Conservation (phyloP, 2,797 vertebrate species). For the Steatocranus sp. region DNA sequence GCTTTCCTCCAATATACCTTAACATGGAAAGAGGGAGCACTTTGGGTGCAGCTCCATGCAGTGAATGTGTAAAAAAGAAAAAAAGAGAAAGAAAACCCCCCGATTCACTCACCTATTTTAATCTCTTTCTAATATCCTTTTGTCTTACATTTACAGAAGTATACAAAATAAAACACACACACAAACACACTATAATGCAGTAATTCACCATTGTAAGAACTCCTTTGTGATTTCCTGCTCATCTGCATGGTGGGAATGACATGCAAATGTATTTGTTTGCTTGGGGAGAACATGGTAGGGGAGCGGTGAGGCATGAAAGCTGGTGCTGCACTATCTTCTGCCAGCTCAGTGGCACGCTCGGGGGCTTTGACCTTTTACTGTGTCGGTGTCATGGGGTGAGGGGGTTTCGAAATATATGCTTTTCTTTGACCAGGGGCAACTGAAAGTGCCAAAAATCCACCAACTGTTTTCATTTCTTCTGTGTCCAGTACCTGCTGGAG, state of each 20-base stretch:
- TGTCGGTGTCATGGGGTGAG: constrained; percentile 32
- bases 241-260: constrained; percentile 42
- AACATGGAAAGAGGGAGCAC: constrained; percentile 50
- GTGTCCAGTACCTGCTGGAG: not conserved
- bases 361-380: constrained; percentile 63
- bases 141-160: not conserved
- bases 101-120: constrained; percentile 28
- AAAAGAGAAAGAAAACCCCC: not conserved
- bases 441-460: not conserved
- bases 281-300: constrained; percentile 28
- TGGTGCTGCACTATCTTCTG: constrained; percentile 27
- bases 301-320: constrained; percentile 55
- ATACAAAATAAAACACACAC: not conserved
- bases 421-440: not conserved
- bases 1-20: constrained; percentile 49
- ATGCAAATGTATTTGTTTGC: constrained; percentile 65
- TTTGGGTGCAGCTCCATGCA: constrained; percentile 24
- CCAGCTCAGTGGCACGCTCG: constrained; percentile 23
- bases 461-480: constrained; percentile 9
- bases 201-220: constrained; percentile 19
- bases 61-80: not conserved
- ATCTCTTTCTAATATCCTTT: constrained; percentile 23
- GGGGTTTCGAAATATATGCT: constrained; percentile 17
- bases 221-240: constrained; percentile 32
- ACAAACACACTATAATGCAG: not conserved